Percentiles rank a stretch among this genome's conserved stretches.
phyloP scores from a whole-genome alignment of 2,113 vertebrate genomes.

The Carassius carassius region DNA sequence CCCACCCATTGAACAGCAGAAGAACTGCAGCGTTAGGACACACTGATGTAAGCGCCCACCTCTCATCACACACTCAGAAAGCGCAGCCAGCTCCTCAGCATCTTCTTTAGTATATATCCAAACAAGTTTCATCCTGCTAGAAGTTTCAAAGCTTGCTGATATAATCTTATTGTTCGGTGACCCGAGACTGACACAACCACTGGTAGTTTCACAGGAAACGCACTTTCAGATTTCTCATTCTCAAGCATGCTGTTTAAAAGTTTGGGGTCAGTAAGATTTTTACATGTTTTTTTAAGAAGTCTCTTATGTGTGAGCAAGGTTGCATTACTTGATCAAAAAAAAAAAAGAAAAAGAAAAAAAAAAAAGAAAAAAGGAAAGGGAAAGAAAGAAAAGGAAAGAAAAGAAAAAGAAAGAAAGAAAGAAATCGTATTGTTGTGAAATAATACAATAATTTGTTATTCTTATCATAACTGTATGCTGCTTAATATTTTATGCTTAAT shows the following conservation, averaged over 20 bases:
- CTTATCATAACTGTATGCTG: neutral
- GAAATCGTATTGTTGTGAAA: too few relatives aligned
- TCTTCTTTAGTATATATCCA: neutral
- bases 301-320: neutral
- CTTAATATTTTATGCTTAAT: neutral
- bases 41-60: neutral
- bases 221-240: neutral
- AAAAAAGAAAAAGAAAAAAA: too few relatives aligned
- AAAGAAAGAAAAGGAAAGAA: too few relatives aligned
- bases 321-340: neutral
- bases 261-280: neutral
- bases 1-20: slow-evolving; percentile 51
- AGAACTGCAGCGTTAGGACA: slow-evolving; percentile 39
- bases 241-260: neutral
- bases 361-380: too few relatives aligned
- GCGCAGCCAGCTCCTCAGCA: neutral
- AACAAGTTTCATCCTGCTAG: neutral
- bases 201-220: neutral
- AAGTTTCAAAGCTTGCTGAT: slow-evolving; percentile 7
- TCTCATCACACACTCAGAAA: slow-evolving; percentile 21
- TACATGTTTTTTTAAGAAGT: neutral
- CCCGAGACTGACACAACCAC: neutral
- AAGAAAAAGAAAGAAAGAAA: too few relatives aligned
- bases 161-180: neutral
- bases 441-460: too few relatives aligned